A percentile compares a stretch with the other conserved stretches of the same genome.
These are phyloP conservation scores for Lithophane socia DNA, from an alignment of 2,888 invertebrate genomes.

Conservation along the genomic window DNA sequence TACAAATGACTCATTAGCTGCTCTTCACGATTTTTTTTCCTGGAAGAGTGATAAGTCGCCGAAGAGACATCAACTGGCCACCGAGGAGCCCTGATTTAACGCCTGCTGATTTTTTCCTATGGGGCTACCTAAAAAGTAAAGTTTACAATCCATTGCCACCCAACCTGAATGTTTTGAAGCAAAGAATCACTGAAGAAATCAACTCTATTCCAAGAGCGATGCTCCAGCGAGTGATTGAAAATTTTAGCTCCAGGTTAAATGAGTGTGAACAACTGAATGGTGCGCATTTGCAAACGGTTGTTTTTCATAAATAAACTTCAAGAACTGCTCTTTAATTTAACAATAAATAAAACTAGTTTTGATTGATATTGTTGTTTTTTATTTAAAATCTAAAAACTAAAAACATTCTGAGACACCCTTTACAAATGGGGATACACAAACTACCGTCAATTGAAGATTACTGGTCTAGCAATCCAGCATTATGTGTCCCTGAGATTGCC, in stretches of 20 bases:
- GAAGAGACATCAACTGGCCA: background rate
- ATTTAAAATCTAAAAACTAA: background rate
- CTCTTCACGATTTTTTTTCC: slow-evolving; percentile 1
- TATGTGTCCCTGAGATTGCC: no score
- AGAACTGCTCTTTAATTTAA: background rate
- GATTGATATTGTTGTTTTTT: background rate
- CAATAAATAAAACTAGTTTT: background rate
- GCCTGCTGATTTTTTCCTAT: slow-evolving; percentile 3
- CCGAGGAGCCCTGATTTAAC: slow-evolving; percentile 1
- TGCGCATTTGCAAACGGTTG: background rate
- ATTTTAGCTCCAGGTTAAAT: slow-evolving; percentile 4
- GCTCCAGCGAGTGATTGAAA: slow-evolving; percentile 47
- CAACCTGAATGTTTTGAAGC: slow-evolving; percentile 1
- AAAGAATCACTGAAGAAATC: background rate
- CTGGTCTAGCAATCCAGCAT: no score
- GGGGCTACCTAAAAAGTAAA: slow-evolving; percentile 7
- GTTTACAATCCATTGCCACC: slow-evolving; percentile 4
- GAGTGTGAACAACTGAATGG: background rate
- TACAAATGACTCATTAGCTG: slow-evolving; percentile 54
- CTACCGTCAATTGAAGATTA: no score
- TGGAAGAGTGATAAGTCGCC: background rate
- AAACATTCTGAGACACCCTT: background rate
- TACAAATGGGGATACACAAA: no score
- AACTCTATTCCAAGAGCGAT: slow-evolving; percentile 19
- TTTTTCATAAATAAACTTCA: slow-evolving; percentile 1